Evolutionary conservation across 2,888 invertebrate genomes (phyloP).

Genomic region (Polydrusus tereticollis): DNA sequence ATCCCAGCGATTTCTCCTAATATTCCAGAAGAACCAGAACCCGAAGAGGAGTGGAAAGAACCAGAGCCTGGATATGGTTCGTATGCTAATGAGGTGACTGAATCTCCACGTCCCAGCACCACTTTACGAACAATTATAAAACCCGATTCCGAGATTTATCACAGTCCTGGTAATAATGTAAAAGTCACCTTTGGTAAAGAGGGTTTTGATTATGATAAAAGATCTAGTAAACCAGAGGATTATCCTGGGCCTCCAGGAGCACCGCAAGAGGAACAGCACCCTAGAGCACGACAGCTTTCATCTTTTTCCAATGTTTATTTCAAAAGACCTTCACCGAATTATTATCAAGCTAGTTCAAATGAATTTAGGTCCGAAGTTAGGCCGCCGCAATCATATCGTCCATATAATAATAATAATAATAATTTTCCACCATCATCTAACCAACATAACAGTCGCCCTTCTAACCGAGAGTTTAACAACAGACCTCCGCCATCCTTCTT

Average conservation of each 20-base stretch:
- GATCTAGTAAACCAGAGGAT: conserved; percentile 68
- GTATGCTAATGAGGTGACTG: conserved; percentile 43
- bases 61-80: conserved; percentile 63
- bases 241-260: conserved; percentile 54
- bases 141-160: conserved; percentile 88
- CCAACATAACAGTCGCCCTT: conserved; percentile 46
- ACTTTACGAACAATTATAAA: conserved; percentile 87
- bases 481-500: conserved; percentile 61
- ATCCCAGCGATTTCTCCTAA: conserved; percentile 83
- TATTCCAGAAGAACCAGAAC: conserved; percentile 68
- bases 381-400: conserved; percentile 71
- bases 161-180: conserved; percentile 80
- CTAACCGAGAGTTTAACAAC: conserved; percentile 43
- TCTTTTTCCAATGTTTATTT: conserved; percentile 57
- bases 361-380: conserved; percentile 55
- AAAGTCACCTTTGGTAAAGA: conserved; percentile 86
- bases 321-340: conserved; percentile 53
- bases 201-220: conserved; percentile 68
- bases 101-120: conserved; percentile 76
- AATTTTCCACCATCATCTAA: conserved; percentile 34
- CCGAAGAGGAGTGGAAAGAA: conserved; percentile 65
- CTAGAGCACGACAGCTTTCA: conserved; percentile 59
- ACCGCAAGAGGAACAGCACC: conserved; percentile 35
- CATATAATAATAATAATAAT: conserved; percentile 66
- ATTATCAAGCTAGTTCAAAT: conserved; percentile 49